phyloP scores from a whole-genome alignment of 1,140 invertebrate species.

The Bombus affinis region DNA sequence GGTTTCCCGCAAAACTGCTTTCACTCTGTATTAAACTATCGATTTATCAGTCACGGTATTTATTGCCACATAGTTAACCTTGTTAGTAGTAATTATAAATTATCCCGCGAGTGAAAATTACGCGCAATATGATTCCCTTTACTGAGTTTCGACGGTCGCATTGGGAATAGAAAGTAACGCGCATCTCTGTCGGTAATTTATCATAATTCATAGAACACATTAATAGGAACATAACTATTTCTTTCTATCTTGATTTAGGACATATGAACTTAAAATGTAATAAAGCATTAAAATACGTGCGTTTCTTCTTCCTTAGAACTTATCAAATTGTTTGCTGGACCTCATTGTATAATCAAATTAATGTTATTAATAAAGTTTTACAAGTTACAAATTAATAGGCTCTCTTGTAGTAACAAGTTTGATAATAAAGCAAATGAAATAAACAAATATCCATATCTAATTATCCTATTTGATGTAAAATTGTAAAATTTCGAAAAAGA shows the following conservation, averaged over 20 bases:
- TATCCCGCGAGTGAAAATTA: not conserved
- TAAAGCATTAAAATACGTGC: not conserved
- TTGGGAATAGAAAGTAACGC: not conserved
- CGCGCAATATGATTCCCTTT: not conserved
- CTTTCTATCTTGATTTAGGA: not conserved
- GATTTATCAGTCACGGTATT: not conserved
- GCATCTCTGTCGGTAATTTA: not conserved
- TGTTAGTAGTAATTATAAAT: not conserved
- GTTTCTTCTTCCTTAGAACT: not conserved
- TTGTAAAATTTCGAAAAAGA: too few relatives aligned
- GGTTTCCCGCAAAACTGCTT: not conserved
- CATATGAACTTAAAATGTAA: not conserved
- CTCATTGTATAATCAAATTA: not conserved
- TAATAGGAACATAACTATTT: not conserved
- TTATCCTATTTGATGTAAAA: too few relatives aligned
- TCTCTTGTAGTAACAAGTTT: not conserved
- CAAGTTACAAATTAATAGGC: not conserved
- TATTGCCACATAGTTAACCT: not conserved
- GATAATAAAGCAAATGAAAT: not conserved
- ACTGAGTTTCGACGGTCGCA: too few relatives aligned
- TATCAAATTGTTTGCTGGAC: not conserved
- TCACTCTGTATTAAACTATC: not conserved
- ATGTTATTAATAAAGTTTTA: not conserved
- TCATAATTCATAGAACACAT: not conserved
- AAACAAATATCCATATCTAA: too few relatives aligned